phyloP scores from a whole-genome alignment of 2,797 vertebrate species.

The Loriculus beryllinus region DNA sequence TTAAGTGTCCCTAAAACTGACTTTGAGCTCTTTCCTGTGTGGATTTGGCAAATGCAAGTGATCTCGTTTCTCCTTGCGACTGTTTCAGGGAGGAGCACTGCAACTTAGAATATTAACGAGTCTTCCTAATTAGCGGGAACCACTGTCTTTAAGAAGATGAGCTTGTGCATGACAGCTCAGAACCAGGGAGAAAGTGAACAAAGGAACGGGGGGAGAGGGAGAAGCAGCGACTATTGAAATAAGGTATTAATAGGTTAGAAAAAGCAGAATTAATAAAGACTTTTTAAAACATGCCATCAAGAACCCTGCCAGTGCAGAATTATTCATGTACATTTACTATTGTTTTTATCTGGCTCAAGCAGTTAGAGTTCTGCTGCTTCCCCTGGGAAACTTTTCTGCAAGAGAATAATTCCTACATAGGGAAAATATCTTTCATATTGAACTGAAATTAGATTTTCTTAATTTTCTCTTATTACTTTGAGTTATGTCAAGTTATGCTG shows the following conservation, averaged over 20 bases:
- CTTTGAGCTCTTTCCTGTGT: not conserved
- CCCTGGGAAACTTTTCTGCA: constrained; percentile 11
- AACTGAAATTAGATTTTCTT: constrained; percentile 46
- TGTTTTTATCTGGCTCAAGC: constrained; percentile 51
- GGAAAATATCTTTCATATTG: constrained; percentile 18
- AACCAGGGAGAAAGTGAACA: constrained; percentile 34
- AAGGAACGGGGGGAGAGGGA: constrained; percentile 20
- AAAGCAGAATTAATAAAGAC: constrained; percentile 52
- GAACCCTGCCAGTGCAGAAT: constrained; percentile 41
- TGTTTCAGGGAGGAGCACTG: constrained; percentile 32
- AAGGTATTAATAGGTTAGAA: constrained; percentile 59
- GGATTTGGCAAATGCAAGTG: not conserved
- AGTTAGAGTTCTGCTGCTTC: not conserved
- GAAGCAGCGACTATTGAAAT: constrained; percentile 30
- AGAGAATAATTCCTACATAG: constrained; percentile 13
- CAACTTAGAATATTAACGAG: constrained; percentile 11
- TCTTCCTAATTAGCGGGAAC: constrained; percentile 18
- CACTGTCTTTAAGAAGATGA: constrained; percentile 45
- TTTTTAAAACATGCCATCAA: constrained; percentile 46
- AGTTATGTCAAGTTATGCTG: not conserved
- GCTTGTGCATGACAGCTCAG: constrained; percentile 46
- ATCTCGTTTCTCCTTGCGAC: not conserved
- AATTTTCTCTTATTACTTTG: constrained; percentile 12
- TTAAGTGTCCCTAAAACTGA: not conserved
- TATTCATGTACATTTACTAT: constrained; percentile 57